Percentiles rank a stretch among this genome's conserved stretches.
Evolutionary conservation across 2,797 vertebrate genomes (phyloP).

Genomic region (Agapornis canus): DNA sequence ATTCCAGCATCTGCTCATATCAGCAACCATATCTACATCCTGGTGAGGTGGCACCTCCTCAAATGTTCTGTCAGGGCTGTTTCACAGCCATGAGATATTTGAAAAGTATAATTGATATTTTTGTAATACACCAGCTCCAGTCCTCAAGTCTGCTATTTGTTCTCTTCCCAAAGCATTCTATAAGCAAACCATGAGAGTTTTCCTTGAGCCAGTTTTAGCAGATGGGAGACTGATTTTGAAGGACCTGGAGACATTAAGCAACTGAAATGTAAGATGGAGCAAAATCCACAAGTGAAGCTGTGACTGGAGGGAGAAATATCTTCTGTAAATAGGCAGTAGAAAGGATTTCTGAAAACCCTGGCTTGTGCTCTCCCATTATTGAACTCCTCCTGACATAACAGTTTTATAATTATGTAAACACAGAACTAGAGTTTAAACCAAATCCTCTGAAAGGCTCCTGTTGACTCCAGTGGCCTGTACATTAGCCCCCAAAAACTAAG

Average conservation of each 20-base stretch:
- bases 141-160: slow-evolving; percentile 23
- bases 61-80: rapidly evolving
- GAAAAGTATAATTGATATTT: slow-evolving; percentile 31
- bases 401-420: neutral
- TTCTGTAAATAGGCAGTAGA: neutral
- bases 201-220: slow-evolving; percentile 48
- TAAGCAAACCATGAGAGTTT: slow-evolving; percentile 4
- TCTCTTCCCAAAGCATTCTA: slow-evolving; percentile 51
- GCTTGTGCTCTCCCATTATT: neutral
- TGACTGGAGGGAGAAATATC: neutral
- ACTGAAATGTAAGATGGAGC: neutral
- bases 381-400: neutral
- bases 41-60: neutral
- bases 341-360: neutral
- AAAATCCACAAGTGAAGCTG: neutral
- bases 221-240: slow-evolving; percentile 48
- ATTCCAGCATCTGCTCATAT: neutral
- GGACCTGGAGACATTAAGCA: slow-evolving; percentile 15
- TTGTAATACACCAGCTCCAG: slow-evolving; percentile 34
- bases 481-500: neutral
- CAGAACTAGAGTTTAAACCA: slow-evolving; percentile 1
- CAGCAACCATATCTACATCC: neutral
- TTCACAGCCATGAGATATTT: neutral
- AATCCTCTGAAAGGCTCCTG: slow-evolving; percentile 30
- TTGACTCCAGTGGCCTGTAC: slow-evolving; percentile 28